Conservation (phyloP, 2,113 vertebrate species). For the Pachycephala philippinensis region DNA sequence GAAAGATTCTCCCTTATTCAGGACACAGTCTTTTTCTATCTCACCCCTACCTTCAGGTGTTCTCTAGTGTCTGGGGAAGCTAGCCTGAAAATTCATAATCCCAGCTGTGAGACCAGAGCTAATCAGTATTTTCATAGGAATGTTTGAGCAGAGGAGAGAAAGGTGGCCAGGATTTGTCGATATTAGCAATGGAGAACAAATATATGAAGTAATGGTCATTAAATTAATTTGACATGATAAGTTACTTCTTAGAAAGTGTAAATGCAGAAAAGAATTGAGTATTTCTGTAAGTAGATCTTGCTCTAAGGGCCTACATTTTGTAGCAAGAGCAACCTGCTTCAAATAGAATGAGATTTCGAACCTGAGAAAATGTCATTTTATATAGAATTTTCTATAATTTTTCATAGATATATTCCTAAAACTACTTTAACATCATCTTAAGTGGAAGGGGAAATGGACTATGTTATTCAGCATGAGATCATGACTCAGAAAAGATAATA, state of each 20-base stretch:
- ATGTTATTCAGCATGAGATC: neutral
- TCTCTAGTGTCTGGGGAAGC: neutral
- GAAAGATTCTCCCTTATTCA: neutral
- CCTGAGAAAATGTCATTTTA: neutral
- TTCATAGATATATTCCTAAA: neutral
- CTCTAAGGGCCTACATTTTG: neutral
- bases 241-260: neutral
- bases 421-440: neutral
- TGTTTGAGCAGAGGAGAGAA: neutral
- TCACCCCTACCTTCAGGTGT: neutral
- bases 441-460: neutral
- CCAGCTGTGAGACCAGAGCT: neutral
- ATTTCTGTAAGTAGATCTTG: neutral
- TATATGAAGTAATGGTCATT: neutral
- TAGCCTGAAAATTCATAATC: neutral
- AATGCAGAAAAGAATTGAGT: neutral
- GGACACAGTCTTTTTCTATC: neutral
- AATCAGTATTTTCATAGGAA: neutral
- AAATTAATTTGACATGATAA: neutral
- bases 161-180: accelerated
- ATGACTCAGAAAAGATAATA: neutral
- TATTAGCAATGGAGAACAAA: neutral
- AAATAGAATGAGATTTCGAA: neutral
- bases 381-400: neutral
- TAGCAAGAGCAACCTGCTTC: neutral